Base-by-base conservation (phyloP, 2,113 vertebrate species). In the Apodemus sylvaticus region DNA sequence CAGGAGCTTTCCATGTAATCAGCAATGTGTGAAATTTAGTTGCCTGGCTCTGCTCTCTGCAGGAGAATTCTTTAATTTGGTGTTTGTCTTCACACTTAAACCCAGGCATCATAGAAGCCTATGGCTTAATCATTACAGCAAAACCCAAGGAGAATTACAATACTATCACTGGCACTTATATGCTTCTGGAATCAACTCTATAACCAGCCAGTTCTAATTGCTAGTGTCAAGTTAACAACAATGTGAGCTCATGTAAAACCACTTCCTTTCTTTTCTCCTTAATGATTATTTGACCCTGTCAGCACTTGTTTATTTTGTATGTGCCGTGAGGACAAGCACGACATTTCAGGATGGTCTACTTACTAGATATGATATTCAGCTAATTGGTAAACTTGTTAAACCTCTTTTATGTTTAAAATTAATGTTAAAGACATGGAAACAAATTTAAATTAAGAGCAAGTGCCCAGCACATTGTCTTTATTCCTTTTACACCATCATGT, bases 11-110 rank as follows among this genome's bases (percentile, higher is more conserved):
- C 94, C 36, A n/a, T 90, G 34, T 78, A 66, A 93, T 74, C 85
- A 94, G 20, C 74, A 86, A 79, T 34, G 74, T 96, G 79, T 96
- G 79, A 94, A 88, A 92, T 93, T 83, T 89, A 78, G 48, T 36
- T 93, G 73, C 73, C 77, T 70, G 31, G 45, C 42, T 94, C 86
- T 92, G 39, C 0, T 97, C 39, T 90, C 86, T 53, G 19, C 26
- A 87, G 74, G 85, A 71, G 42, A 48, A 73, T 87, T 36, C 39
- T 91, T 96, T 94, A 93, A 97, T 97, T 78, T 93, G 62, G 31
- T 94, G 55, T 92, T 92, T 82, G 64, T 93, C 39, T n/a, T 90
- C 19, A 36, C 66, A 53, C 13, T 89, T 95, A 78, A 94, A 86
- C 58, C 36, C n/a, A 77, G 83, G 42, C 24, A 45, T 70, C 39